phyloP scores from a whole-genome alignment of 2,888 invertebrate genomes.

The Drosophila stalkeri region DNA sequence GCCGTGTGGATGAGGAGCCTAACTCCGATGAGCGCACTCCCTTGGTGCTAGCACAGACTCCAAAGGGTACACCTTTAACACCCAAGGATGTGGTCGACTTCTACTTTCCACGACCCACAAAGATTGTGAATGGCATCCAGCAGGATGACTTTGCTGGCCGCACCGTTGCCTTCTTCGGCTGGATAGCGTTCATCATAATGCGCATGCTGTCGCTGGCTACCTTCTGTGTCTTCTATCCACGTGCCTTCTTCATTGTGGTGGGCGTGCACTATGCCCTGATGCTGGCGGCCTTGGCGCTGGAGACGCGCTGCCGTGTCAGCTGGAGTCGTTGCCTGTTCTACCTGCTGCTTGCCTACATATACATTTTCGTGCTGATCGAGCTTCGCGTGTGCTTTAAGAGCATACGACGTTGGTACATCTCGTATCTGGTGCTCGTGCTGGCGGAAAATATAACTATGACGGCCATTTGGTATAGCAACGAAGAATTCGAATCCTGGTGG shows the following conservation, averaged over 20 bases:
- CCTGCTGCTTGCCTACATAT: constrained; percentile 90
- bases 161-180: constrained; percentile 90
- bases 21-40: constrained; percentile 59
- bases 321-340: constrained; percentile 87
- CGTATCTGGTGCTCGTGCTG: constrained; percentile 89
- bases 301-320: constrained; percentile 87
- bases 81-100: constrained; percentile 83
- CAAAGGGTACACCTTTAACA: constrained; percentile 58
- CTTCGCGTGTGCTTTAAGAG: constrained; percentile 92
- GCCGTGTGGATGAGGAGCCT: constrained; percentile 85
- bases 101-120: constrained; percentile 85
- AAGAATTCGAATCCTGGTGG: constrained; percentile 89
- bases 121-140: constrained; percentile 88
- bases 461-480: constrained; percentile 88
- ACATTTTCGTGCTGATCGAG: constrained; percentile 91
- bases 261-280: constrained; percentile 89
- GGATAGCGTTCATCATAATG: constrained; percentile 91
- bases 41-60: constrained; percentile 35
- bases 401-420: constrained; percentile 89
- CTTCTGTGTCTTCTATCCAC: constrained; percentile 89
- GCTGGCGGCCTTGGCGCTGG: constrained; percentile 88
- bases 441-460: constrained; percentile 89
- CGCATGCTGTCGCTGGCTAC: constrained; percentile 90
- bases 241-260: constrained; percentile 87
- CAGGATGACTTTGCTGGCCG: constrained; percentile 91